phyloP scores from a whole-genome alignment of 1,140 invertebrate species.

The Pemphigus obesinymphae region DNA sequence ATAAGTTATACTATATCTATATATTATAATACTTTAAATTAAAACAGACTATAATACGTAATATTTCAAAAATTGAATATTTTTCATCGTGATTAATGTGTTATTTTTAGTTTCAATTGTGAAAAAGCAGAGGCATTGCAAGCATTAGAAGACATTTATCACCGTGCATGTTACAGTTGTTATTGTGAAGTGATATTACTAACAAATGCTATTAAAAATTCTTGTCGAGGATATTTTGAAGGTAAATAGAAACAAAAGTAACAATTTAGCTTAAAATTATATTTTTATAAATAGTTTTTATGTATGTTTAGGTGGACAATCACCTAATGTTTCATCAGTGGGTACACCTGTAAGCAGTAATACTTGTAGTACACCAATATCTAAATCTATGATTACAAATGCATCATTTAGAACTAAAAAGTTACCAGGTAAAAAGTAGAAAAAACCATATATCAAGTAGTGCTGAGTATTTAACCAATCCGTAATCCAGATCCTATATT shows the following conservation, averaged over 20 bases:
- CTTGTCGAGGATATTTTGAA: conserved; percentile 52
- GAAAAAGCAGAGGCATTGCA: conserved; percentile 67
- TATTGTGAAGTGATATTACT: conserved; percentile 83
- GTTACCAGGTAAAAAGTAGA: conserved; percentile 77
- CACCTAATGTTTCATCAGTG: neutral
- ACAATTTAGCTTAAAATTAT: neutral
- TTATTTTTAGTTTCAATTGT: conserved; percentile 59
- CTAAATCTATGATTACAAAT: conserved; percentile 94
- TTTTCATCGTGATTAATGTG: neutral
- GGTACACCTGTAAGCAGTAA: conserved; percentile 73
- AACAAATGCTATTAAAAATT: conserved; percentile 83
- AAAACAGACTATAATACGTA: neutral
- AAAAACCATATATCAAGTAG: no score
- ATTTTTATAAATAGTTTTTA: conserved; percentile 44
- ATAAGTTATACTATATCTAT: no score
- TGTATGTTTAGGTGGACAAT: neutral
- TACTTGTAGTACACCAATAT: conserved; percentile 68
- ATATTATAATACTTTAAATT: no score
- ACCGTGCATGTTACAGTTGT: conserved; percentile 79
- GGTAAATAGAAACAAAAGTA: conserved; percentile 1
- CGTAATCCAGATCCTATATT: no score
- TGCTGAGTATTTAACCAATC: no score
- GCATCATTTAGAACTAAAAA: conserved; percentile 94
- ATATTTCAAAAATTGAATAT: neutral
- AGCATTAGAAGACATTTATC: conserved; percentile 79